A percentile compares a stretch with the other conserved stretches of the same genome.
Evolutionary conservation across 2,113 vertebrate species (phyloP).

Genomic region (Lepidothrix coronata): DNA sequence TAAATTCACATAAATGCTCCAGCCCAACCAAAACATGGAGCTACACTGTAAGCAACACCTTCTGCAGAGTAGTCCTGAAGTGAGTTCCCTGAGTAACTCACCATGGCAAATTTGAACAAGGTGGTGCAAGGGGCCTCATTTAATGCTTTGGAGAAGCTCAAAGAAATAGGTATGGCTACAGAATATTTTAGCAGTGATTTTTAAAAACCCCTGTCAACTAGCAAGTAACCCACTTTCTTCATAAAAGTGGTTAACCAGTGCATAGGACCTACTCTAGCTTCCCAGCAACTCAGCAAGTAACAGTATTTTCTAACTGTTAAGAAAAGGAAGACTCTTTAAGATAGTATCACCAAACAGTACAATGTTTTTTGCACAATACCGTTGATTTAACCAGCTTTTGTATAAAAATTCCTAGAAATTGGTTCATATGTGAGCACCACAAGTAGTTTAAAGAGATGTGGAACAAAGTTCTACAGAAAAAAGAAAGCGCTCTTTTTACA

Average conservation of each 20-base stretch:
- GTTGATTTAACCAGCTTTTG: neutral
- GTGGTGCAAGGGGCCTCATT: neutral
- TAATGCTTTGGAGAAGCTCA: neutral
- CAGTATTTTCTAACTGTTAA: neutral
- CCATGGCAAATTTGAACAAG: neutral
- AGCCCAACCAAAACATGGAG: neutral
- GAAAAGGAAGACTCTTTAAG: neutral
- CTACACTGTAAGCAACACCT: neutral
- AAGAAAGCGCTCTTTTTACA: conserved; percentile 1
- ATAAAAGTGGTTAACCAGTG: neutral
- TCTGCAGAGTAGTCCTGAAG: rapidly evolving
- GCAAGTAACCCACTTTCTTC: neutral
- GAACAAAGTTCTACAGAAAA: conserved; percentile 24
- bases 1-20: neutral
- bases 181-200: neutral
- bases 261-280: neutral
- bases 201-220: neutral
- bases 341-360: neutral
- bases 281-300: neutral
- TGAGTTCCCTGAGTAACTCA: neutral
- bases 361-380: neutral
- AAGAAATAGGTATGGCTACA: neutral
- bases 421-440: neutral
- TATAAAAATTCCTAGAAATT: neutral
- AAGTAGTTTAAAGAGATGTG: neutral